A percentile compares a stretch with the other conserved stretches of the same genome.
Evolutionary conservation across 2,888 invertebrate species (phyloP).

Genomic region (Synergus umbraculus): DNA sequence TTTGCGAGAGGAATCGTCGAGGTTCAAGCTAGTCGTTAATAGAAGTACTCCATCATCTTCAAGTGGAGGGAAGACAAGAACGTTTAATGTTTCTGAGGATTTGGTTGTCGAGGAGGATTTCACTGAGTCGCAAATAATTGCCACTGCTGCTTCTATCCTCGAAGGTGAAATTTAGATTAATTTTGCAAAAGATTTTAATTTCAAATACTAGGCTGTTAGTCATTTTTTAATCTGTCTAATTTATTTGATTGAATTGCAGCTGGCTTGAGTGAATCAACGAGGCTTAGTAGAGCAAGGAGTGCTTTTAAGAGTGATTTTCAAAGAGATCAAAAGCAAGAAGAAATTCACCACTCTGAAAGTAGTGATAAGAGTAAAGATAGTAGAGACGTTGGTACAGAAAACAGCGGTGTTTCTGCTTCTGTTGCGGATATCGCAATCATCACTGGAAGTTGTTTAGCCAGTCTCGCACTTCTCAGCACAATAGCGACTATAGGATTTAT

Average conservation of each 20-base stretch:
- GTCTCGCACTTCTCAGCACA: constrained; percentile 69
- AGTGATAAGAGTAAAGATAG: constrained; percentile 56
- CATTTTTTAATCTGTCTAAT: neutral
- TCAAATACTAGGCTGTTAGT: neutral
- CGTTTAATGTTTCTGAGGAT: constrained; percentile 65
- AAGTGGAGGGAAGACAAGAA: constrained; percentile 56
- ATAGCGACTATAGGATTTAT: constrained; percentile 73
- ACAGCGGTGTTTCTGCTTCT: constrained; percentile 57
- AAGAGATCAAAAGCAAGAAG: constrained; percentile 64
- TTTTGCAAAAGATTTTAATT: neutral
- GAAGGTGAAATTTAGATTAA: constrained; percentile 60
- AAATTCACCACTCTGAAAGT: constrained; percentile 60
- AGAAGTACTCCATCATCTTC: constrained; percentile 51
- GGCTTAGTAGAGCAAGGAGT: constrained; percentile 70
- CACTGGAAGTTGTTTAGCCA: constrained; percentile 72
- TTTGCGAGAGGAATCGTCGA: constrained; percentile 62
- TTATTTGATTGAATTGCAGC: constrained; percentile 48
- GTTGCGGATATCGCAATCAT: constrained; percentile 72
- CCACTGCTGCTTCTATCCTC: constrained; percentile 67
- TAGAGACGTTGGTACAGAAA: constrained; percentile 47
- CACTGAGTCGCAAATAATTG: constrained; percentile 64
- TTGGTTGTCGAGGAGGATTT: constrained; percentile 65
- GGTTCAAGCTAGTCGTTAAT: constrained; percentile 65
- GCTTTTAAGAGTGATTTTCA: constrained; percentile 69
- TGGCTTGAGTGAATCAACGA: constrained; percentile 66